These are phyloP conservation scores for Nasonovia ribisnigri DNA, from an alignment of 2,888 invertebrate species.

Conservation along the genomic window DNA sequence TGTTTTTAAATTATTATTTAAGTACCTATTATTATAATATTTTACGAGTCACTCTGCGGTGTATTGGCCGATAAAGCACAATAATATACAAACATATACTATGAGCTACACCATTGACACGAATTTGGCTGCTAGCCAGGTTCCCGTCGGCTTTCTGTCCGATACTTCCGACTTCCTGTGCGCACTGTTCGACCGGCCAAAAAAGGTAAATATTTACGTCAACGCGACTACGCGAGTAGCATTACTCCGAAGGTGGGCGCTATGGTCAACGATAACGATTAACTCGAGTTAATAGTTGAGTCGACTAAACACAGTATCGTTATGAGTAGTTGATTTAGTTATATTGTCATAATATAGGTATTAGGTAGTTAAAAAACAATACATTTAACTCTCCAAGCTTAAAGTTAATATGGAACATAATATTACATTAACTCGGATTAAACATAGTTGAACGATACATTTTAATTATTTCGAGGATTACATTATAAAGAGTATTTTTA, in stretches of 20 bases:
- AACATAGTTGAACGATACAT: neutral
- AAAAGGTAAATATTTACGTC: constrained; percentile 18
- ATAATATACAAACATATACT: neutral
- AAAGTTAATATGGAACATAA: neutral
- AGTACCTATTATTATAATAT: neutral
- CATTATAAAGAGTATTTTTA: neutral
- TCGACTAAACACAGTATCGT: neutral
- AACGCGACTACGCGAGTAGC: no score
- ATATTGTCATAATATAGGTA: no score
- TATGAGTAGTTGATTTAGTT: neutral
- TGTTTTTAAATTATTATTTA: no score
- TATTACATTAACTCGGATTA: neutral
- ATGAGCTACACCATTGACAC: constrained; percentile 58
- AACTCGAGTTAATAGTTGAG: neutral
- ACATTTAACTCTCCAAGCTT: neutral
- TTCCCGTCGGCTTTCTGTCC: constrained; percentile 39
- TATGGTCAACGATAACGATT: neutral
- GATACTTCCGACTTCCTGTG: constrained; percentile 31
- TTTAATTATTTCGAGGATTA: neutral
- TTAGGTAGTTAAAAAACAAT: neutral
- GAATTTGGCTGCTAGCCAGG: constrained; percentile 23
- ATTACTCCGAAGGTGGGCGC: neutral
- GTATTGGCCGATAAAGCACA: neutral
- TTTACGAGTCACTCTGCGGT: neutral
- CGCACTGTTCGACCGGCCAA: constrained; percentile 15